Percentiles rank a stretch among this genome's conserved stretches.
Conservation (phyloP, 2,888 invertebrate species). For the Epirrita christyi region DNA sequence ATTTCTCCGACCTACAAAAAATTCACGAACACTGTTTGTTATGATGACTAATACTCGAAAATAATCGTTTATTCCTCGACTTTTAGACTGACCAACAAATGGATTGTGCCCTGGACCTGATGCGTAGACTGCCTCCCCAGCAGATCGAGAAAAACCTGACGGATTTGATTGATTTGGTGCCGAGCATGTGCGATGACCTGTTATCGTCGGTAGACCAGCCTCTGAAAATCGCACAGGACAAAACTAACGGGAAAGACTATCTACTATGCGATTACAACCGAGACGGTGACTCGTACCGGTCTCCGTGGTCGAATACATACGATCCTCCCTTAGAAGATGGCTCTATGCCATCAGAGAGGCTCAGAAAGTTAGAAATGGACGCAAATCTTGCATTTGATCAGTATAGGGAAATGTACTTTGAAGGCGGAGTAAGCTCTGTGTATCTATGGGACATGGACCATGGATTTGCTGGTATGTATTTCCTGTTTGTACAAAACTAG, state of each 20-base stretch:
- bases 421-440: slow-evolving; percentile 99
- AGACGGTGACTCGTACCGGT: slow-evolving; percentile 99
- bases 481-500: neutral
- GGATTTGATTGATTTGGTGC: slow-evolving; percentile 98
- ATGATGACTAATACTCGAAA: slow-evolving; percentile 78
- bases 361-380: slow-evolving; percentile 98
- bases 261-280: slow-evolving; percentile 99
- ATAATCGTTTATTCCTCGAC: slow-evolving; percentile 45
- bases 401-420: slow-evolving; percentile 99
- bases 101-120: slow-evolving; percentile 99
- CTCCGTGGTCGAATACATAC: slow-evolving; percentile 99
- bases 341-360: slow-evolving; percentile 98
- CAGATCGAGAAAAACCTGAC: slow-evolving; percentile 99
- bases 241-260: slow-evolving; percentile 98
- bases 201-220: slow-evolving; percentile 99
- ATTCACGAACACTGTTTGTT: slow-evolving; percentile 56
- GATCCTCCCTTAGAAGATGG: slow-evolving; percentile 99
- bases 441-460: slow-evolving; percentile 99
- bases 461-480: slow-evolving; percentile 93
- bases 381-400: slow-evolving; percentile 99
- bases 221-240: slow-evolving; percentile 98
- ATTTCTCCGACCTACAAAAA: slow-evolving; percentile 24
- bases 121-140: slow-evolving; percentile 99
- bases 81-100: slow-evolving; percentile 96
- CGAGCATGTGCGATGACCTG: slow-evolving; percentile 97